Evolutionary conservation across 64 coral and sea anemone species (phyloP), one percentile per base, ranked within the genome.

Genomic region (Anthopleura sola): DNA sequence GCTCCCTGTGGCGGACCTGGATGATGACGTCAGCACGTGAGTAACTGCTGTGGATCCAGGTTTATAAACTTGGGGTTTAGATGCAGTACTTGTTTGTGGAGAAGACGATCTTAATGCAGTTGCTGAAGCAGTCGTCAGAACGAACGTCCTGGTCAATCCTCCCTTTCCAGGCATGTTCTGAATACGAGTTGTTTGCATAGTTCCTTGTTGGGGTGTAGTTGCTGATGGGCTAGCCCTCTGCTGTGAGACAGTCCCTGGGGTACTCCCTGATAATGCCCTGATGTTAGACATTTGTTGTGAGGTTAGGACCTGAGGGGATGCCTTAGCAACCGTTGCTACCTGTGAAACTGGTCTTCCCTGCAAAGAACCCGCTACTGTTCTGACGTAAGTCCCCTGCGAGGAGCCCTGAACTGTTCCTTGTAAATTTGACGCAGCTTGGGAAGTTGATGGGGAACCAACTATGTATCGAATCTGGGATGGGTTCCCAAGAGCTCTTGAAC

Each of bases 401-500:
- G 66, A 39, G 3, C 44, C 57, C 24, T 46, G 84, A n/a, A 87
- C 75, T 40, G 75, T 56, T 38, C 74, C 80, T 75, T 24, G 88
- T 24, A 51, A 44, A 31, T 34, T 48, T 46, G 88, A 24, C 17
- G 68, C 12, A 47, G 68, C 38, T 39, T 50, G 40, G 34, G 85
- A 46, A 48, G 37, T 47, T 3, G 68, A 84, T 40, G 36, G 50
- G 26, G 37, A 64, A 71, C 68, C 49, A 23, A 79, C 76, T 11
- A 79, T 79, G 24, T 79, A 79, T 24, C 76, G 76, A 48, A 79
- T 37, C 20, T 79, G 76, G 17, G 76, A 40, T 6, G 38, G 15
- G 19, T 38, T 48, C 76, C 76, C 76, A 9, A 79, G 20, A 5
- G 38, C 16, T 33, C 76, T 47, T 79, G 36, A 33, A 33, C 37